Conservation (phyloP, 2,888 invertebrate genomes). For the Mesorhabditis sp. region DNA sequence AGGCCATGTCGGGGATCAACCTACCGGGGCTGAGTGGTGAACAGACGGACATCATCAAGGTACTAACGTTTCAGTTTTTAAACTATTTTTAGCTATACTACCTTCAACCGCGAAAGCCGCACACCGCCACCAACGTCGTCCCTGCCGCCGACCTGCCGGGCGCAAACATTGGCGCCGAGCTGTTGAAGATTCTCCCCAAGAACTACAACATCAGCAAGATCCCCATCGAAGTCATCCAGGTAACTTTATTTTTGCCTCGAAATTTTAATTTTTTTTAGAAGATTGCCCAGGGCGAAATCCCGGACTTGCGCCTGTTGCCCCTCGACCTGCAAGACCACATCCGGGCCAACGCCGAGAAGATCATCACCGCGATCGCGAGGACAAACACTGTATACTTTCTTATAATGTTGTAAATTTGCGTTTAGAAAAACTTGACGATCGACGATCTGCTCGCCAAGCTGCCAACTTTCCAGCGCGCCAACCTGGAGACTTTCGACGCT, state of each 20-base stretch:
- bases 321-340: constrained; percentile 50
- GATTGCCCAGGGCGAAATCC: constrained; percentile 49
- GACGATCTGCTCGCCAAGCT: constrained; percentile 52
- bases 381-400: constrained; percentile 10
- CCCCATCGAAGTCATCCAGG: constrained; percentile 20
- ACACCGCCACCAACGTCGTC: constrained; percentile 16
- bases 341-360: constrained; percentile 38
- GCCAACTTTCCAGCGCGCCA: constrained; percentile 47
- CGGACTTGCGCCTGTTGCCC: constrained; percentile 50
- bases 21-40: constrained; percentile 39
- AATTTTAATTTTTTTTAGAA: constrained; percentile 22
- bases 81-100: constrained; percentile 36
- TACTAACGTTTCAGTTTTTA: constrained; percentile 9
- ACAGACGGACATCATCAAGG: constrained; percentile 43
- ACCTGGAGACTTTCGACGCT: constrained; percentile 48
- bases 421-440: constrained; percentile 37
- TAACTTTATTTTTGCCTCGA: not conserved
- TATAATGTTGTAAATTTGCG: not conserved
- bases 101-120: constrained; percentile 32
- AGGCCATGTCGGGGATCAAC: constrained; percentile 34
- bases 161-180: constrained; percentile 12
- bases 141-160: not conserved
- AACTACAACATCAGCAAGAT: constrained; percentile 40
- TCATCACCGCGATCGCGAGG: constrained; percentile 35
- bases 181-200: constrained; percentile 35